Percentiles rank a stretch among this genome's conserved stretches.
Conservation (phyloP, 2,888 invertebrate genomes). For the Lutraria lutraria region DNA sequence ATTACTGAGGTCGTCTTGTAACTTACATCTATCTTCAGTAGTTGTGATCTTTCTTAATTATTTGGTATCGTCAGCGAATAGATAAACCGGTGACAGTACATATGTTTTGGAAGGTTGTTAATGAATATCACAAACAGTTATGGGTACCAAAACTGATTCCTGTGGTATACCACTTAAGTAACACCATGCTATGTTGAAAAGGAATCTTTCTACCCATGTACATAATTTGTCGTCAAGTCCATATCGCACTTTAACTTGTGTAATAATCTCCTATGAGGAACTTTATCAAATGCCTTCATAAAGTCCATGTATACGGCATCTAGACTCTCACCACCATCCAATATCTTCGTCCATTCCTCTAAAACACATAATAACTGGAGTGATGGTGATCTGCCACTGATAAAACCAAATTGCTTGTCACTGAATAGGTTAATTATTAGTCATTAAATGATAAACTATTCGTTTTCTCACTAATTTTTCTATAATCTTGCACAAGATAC, state of each 20-base stretch:
- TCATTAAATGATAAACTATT: too few relatives aligned
- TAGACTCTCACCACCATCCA: not conserved
- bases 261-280: too few relatives aligned
- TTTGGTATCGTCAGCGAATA: not conserved
- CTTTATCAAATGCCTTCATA: too few relatives aligned
- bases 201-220: not conserved
- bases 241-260: too few relatives aligned
- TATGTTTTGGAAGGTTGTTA: not conserved
- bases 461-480: too few relatives aligned
- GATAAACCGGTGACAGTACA: not conserved
- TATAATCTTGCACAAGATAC: too few relatives aligned
- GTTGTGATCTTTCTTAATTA: not conserved
- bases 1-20: not conserved
- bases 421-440: too few relatives aligned
- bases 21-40: not conserved
- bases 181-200: too few relatives aligned
- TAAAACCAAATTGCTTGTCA: too few relatives aligned
- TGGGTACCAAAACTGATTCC: not conserved
- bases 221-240: not conserved
- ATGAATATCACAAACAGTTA: not conserved
- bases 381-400: too few relatives aligned
- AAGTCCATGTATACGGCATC: too few relatives aligned
- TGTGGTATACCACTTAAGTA: not conserved
- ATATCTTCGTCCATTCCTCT: not conserved
- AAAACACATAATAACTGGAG: slow-evolving; percentile 35